These are phyloP conservation scores for Salpingus planirostris DNA, from an alignment of 2,888 invertebrate genomes.

Conservation along the genomic window DNA sequence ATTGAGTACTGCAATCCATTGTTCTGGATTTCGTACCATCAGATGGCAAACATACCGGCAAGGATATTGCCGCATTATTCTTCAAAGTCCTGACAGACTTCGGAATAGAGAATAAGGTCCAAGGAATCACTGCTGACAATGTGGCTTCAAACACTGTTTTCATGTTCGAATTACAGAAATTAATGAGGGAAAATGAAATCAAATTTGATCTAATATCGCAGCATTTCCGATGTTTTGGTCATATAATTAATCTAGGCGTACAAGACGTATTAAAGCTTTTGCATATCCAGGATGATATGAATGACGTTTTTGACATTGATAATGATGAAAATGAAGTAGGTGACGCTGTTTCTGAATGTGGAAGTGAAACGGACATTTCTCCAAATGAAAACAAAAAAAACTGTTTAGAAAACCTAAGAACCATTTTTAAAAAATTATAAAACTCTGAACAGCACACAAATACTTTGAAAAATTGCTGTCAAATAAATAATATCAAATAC, in stretches of 20 bases:
- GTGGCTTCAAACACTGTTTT: constrained; percentile 4
- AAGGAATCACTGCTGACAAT: constrained; percentile 6
- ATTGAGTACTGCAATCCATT: constrained; percentile 19
- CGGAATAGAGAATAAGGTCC: constrained; percentile 1
- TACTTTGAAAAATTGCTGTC: constrained; percentile 13
- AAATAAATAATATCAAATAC: constrained; percentile 10
- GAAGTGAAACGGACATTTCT: no score
- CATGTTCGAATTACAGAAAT: constrained; percentile 1
- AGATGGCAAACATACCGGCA: constrained; percentile 20
- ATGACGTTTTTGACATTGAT: not conserved
- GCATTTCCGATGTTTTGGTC: constrained; percentile 7
- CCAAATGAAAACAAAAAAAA: not conserved
- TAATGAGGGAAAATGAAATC: not conserved
- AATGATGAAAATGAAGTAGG: not conserved
- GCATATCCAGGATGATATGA: not conserved
- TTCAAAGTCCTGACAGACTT: not conserved
- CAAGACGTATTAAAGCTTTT: constrained; percentile 4
- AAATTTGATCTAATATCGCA: constrained; percentile 2
- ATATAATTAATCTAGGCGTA: constrained; percentile 5
- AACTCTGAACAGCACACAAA: constrained; percentile 8
- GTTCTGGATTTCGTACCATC: constrained; percentile 21
- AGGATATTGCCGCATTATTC: constrained; percentile 13
- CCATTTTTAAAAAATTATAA: constrained; percentile 11
- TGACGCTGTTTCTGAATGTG: not conserved
- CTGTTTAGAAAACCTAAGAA: not conserved